A percentile compares a stretch with the other conserved stretches of the same genome.
phyloP scores from a whole-genome alignment of 2,113 vertebrate genomes.

The Anseranas semipalmata region DNA sequence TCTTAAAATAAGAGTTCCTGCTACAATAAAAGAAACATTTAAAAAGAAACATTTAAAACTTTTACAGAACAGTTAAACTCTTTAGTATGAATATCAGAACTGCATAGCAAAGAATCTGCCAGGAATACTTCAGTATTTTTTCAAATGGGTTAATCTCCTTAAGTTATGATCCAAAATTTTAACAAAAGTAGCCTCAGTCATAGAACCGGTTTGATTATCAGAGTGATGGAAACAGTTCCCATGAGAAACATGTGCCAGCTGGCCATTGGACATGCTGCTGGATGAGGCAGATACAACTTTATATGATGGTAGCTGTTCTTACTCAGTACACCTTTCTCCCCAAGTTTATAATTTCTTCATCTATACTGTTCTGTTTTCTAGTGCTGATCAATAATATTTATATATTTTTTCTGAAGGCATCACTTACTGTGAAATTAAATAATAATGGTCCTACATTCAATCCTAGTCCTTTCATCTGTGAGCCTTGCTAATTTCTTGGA shows the following conservation, averaged over 20 bases:
- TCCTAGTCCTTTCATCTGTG: neutral
- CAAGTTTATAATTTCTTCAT: neutral
- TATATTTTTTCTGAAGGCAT: neutral
- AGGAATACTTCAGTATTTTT: neutral
- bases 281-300: neutral
- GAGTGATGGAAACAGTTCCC: neutral
- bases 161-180: neutral
- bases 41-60: neutral
- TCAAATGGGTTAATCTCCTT: neutral
- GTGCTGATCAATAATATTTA: neutral
- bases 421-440: neutral
- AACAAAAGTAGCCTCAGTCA: neutral
- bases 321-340: neutral
- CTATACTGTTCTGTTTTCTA: neutral
- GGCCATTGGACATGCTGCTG: neutral
- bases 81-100: neutral
- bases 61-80: neutral
- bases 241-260: neutral
- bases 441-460: neutral
- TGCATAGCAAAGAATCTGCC: neutral
- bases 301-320: neutral
- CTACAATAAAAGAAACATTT: neutral
- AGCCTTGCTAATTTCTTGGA: neutral
- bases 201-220: neutral
- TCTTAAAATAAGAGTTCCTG: neutral